Base-by-base conservation (phyloP, 2,888 invertebrate species). In the Ichneumoninae sp. region DNA sequence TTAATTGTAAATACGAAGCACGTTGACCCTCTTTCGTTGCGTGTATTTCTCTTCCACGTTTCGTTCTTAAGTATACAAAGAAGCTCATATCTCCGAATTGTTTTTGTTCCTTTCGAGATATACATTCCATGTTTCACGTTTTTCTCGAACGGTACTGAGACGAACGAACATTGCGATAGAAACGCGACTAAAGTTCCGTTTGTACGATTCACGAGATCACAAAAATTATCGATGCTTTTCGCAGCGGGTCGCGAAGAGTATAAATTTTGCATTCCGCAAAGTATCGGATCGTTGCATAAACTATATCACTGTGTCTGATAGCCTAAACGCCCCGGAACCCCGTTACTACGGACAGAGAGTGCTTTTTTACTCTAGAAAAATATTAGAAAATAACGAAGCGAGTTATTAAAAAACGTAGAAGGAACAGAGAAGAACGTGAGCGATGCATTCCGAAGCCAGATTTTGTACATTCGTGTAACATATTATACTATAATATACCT, bases 381-480 rank as follows among this genome's bases (percentile, higher is more conserved):
- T 69, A 80, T 57, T 47, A 69, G 30, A 57, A 54, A 7, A 22
- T 40, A 50, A 79, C 6, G 60, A 69, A 62, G 62, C 33, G 33
- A 62, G 62, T 13, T 30, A 62, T 6, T 13, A n/a, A 13, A 40
- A 54, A 44, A 52, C 50, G 47, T 40, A 36, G 22, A 62, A 47
- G 13, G 19, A 69, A 60, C 57, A 44, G 52, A 62, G 36, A 81
- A 77, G 69, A 70, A 70, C 68, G 66, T 13, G 81, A 78, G 50
- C 65, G 62, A 68, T 75, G 72, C 84, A 85, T 85, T 85, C 84
- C 84, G 82, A 72, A 82, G 75, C 81, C 79, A 84, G 75, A 82
- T 82, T 85, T 90, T 92, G 92, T 92, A 93, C 90, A 92, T 92
- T 92, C 87, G 86, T 93, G 91, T 93, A 92, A 90, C 84, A 89